Evolutionary conservation across 2,113 vertebrate species (phyloP).

Genomic region (Seriola dumerili): DNA sequence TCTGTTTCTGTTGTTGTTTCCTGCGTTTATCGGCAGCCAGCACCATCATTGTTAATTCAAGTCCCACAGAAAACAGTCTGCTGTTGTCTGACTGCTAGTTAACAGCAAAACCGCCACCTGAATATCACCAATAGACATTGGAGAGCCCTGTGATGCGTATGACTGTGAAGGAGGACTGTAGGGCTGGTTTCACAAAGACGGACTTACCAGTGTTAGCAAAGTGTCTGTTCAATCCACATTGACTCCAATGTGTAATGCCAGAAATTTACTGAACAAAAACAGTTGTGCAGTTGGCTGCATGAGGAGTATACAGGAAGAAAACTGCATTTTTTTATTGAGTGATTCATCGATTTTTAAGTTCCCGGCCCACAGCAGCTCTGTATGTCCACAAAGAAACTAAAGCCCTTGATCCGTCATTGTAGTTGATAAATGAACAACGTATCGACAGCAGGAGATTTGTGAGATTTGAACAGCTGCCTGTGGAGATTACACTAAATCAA

Average conservation of each 20-base stretch:
- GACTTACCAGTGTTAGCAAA: no score
- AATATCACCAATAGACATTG: no score
- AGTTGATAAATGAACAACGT: background rate
- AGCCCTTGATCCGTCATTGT: conserved; percentile 8
- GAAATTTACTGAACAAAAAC: background rate
- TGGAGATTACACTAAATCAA: background rate
- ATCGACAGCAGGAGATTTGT: background rate
- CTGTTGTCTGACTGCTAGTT: no score
- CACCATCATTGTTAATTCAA: background rate
- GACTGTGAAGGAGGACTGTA: no score
- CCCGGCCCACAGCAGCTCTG: background rate
- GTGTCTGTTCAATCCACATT: no score
- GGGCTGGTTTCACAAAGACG: no score
- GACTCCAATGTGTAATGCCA: no score
- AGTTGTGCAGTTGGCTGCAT: background rate
- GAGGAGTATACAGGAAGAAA: background rate
- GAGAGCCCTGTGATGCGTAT: no score
- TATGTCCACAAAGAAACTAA: background rate
- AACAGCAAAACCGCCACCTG: no score
- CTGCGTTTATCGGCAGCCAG: background rate
- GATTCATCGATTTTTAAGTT: conserved; percentile 22
- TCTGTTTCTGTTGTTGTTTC: no score
- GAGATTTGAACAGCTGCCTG: background rate
- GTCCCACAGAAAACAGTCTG: no score
- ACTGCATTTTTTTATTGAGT: conserved; percentile 24